These are phyloP conservation scores for Gnatocerus cornutus DNA, from an alignment of 2,888 invertebrate genomes.

Conservation along the genomic window DNA sequence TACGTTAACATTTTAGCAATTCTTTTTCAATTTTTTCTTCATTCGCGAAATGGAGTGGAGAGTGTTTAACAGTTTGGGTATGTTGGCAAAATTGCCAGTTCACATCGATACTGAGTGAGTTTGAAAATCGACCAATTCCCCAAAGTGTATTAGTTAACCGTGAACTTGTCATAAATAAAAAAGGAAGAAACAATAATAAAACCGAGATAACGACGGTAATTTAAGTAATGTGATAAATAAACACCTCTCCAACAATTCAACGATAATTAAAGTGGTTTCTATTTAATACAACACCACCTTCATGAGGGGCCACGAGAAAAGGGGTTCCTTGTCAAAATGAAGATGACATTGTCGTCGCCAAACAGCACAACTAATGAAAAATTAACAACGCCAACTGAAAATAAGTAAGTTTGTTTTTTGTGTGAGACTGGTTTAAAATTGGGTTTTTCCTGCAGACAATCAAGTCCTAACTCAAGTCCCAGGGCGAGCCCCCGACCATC, in stretches of 20 bases:
- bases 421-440: not conserved
- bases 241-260: conserved; percentile 2
- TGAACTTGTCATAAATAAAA: conserved; percentile 27
- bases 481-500: conserved; percentile 73
- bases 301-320: conserved; percentile 45
- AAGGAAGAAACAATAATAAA: conserved; percentile 20
- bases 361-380: conserved; percentile 56
- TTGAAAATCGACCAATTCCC: conserved; percentile 3
- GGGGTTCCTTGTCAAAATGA: conserved; percentile 53
- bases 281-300: conserved; percentile 29
- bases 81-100: conserved; percentile 24
- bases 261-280: conserved; percentile 17
- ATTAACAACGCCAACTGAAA: conserved; percentile 47
- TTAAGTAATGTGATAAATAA: conserved; percentile 25
- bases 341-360: conserved; percentile 59
- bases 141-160: conserved; percentile 17
- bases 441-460: conserved; percentile 58
- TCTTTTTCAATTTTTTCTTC: conserved; percentile 31
- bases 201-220: conserved; percentile 19
- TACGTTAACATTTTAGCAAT: conserved; percentile 33
- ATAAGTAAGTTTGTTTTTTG: conserved; percentile 41
- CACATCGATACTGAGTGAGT: conserved; percentile 19
- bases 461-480: conserved; percentile 70
- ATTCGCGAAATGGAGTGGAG: conserved; percentile 32
- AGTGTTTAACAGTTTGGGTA: not conserved